Evolutionary conservation across 2,113 vertebrate species (phyloP).

Genomic region (Oceanodroma tethys): DNA sequence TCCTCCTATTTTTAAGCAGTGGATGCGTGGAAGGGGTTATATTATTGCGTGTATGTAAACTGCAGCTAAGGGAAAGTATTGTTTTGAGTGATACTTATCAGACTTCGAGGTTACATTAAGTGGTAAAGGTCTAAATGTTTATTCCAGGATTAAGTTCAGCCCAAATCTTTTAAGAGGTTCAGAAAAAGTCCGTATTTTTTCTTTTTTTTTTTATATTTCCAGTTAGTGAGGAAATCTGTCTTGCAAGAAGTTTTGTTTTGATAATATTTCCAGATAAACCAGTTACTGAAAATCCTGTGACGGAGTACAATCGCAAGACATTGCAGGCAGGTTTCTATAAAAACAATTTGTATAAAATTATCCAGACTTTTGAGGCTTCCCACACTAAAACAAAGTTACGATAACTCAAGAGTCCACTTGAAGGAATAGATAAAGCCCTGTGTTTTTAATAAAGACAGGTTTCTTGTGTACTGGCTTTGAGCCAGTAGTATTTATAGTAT

Average conservation of each 20-base stretch:
- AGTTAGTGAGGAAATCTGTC: constrained; percentile 11
- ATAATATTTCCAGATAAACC: constrained; percentile 26
- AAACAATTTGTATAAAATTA: background rate
- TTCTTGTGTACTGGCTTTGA: constrained; percentile 2
- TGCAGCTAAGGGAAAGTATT: background rate
- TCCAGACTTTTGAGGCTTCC: background rate
- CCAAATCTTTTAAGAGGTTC: background rate
- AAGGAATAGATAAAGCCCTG: background rate
- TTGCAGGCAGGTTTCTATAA: background rate
- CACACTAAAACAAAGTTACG: background rate
- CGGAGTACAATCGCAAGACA: fast-evolving
- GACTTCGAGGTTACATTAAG: background rate
- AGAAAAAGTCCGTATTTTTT: background rate
- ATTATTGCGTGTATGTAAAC: background rate
- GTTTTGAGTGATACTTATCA: background rate
- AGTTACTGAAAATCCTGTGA: constrained; percentile 28
- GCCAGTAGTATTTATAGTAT: background rate
- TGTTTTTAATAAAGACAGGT: background rate
- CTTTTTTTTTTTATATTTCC: background rate
- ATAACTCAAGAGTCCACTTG: background rate
- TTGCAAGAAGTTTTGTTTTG: constrained; percentile 21
- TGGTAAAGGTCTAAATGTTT: background rate
- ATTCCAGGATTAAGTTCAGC: background rate
- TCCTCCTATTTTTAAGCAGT: background rate
- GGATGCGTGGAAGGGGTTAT: background rate